Evolutionary conservation across 1,140 invertebrate genomes (phyloP).

Genomic region (Megalopta genalis): DNA sequence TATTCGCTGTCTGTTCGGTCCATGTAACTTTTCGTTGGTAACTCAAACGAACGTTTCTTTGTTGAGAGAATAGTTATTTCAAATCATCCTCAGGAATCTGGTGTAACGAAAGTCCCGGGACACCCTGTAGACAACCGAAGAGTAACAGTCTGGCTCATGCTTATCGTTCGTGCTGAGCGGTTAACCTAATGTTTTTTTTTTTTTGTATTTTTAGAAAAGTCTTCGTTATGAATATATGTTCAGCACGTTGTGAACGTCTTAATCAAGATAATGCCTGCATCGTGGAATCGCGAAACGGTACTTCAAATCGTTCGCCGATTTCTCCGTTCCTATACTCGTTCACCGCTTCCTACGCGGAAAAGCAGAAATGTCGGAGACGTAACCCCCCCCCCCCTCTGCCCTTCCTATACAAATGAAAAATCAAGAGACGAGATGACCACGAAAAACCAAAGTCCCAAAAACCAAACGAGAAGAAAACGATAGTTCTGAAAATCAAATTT

Average conservation of each 20-base stretch:
- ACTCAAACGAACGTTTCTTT: too few relatives aligned
- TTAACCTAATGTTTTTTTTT: not conserved
- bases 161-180: not conserved
- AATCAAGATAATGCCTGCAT: slow-evolving; percentile 15
- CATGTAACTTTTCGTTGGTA: too few relatives aligned
- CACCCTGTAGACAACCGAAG: not conserved
- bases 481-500: slow-evolving; percentile 27
- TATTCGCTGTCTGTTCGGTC: too few relatives aligned
- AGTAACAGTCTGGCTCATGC: not conserved
- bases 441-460: slow-evolving; percentile 16
- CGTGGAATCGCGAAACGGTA: slow-evolving; percentile 34
- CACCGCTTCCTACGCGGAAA: not conserved
- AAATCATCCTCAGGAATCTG: too few relatives aligned
- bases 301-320: not conserved
- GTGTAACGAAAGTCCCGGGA: too few relatives aligned
- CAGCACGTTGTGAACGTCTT: not conserved
- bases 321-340: not conserved
- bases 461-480: not conserved
- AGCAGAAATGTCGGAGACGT: too few relatives aligned
- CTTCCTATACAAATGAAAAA: too few relatives aligned
- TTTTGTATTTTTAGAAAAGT: slow-evolving; percentile 15
- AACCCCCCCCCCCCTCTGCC: too few relatives aligned
- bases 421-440: too few relatives aligned
- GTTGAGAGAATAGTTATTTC: too few relatives aligned
- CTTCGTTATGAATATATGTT: slow-evolving; percentile 13